These are phyloP conservation scores for Taurulus bubalis DNA, from an alignment of 2,113 vertebrate species.

Conservation along the genomic window DNA sequence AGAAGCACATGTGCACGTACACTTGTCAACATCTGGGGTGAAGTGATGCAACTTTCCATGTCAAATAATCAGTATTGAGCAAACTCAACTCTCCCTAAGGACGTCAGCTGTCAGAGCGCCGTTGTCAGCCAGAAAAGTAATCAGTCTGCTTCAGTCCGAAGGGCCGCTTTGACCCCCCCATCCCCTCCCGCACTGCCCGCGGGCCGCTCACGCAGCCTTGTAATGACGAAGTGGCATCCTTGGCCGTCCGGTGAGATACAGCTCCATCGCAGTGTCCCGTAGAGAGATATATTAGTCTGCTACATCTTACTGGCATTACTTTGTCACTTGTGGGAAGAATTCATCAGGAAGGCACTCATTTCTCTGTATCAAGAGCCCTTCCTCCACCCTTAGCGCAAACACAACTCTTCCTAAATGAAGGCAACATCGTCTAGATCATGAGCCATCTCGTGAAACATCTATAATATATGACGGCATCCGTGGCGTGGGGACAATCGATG, in stretches of 20 bases:
- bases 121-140: constrained; percentile 68
- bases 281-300: constrained; percentile 74
- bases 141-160: constrained; percentile 66
- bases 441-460: constrained; percentile 68
- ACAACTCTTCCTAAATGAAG: constrained; percentile 76
- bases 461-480: constrained; percentile 69
- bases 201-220: constrained; percentile 71
- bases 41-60: constrained; percentile 49
- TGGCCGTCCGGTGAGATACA: constrained; percentile 76
- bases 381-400: constrained; percentile 67
- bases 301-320: constrained; percentile 71
- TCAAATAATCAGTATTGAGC: constrained; percentile 60
- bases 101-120: constrained; percentile 58
- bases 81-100: constrained; percentile 50
- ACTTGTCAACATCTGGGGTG: constrained; percentile 14
- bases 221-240: constrained; percentile 76
- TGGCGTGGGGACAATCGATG: constrained; percentile 49
- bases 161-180: constrained; percentile 56
- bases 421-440: constrained; percentile 65
- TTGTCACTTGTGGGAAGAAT: constrained; percentile 74
- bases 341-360: constrained; percentile 69
- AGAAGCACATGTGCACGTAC: constrained; percentile 2
- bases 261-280: constrained; percentile 66
- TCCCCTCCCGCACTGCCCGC: constrained; percentile 49
- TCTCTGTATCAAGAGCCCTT: constrained; percentile 68